phyloP scores from a whole-genome alignment of 2,113 vertebrate species.

The Pica pica region DNA sequence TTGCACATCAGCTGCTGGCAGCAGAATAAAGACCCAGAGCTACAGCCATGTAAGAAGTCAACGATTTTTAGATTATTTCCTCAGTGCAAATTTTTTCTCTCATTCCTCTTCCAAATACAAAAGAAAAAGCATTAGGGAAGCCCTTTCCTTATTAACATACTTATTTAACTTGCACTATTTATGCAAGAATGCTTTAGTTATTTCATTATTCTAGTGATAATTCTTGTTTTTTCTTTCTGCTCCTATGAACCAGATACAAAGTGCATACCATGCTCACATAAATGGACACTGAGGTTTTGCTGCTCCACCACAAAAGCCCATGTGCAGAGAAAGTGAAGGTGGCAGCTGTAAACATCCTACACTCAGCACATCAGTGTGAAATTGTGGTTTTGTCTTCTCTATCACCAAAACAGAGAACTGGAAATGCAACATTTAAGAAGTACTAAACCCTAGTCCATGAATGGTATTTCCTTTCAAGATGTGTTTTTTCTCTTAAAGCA shows the following conservation, averaged over 20 bases:
- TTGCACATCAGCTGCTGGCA: background rate
- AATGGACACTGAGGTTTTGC: background rate
- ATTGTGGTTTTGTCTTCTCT: background rate
- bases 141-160: background rate
- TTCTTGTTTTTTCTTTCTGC: background rate
- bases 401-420: background rate
- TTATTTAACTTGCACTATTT: background rate
- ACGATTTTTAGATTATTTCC: slow-evolving; percentile 31
- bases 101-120: background rate
- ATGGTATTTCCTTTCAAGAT: background rate
- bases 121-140: background rate
- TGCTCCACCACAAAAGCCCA: background rate
- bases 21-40: background rate
- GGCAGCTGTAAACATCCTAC: background rate
- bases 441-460: background rate
- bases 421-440: background rate
- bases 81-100: background rate
- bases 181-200: background rate
- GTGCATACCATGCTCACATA: background rate
- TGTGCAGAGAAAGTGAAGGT: background rate
- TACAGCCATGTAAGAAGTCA: background rate
- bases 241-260: background rate
- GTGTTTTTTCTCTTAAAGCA: background rate
- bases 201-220: background rate
- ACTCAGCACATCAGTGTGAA: background rate